Percentiles rank a stretch among this genome's conserved stretches.
phyloP scores from a whole-genome alignment of 2,113 vertebrate genomes.

The Gymnobelideus leadbeateri region DNA sequence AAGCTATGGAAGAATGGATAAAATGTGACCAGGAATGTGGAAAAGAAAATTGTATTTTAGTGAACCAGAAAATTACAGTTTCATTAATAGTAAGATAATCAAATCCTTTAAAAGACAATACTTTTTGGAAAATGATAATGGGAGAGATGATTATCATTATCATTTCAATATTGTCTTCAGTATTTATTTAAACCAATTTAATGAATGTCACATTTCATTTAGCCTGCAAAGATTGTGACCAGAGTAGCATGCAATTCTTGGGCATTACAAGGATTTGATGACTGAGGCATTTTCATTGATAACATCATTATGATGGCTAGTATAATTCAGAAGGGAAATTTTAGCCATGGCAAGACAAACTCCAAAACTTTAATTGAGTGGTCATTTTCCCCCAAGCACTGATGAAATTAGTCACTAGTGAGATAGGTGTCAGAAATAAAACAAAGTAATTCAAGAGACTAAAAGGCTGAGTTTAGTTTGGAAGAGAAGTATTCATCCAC shows the following conservation, averaged over 20 bases:
- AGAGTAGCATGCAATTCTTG: not conserved
- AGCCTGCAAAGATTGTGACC: slow-evolving; percentile 15
- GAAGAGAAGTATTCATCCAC: slow-evolving; percentile 1
- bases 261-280: slow-evolving; percentile 27
- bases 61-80: not conserved
- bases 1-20: not conserved
- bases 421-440: not conserved
- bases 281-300: slow-evolving; percentile 36
- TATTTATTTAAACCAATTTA: slow-evolving; percentile 45
- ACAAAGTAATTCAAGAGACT: slow-evolving; percentile 32
- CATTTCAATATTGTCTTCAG: not conserved
- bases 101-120: not conserved
- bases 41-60: not conserved
- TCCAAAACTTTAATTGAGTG: slow-evolving; percentile 21
- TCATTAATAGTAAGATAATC: not conserved
- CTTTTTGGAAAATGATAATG: not conserved
- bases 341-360: not conserved
- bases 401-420: slow-evolving; percentile 31
- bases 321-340: slow-evolving; percentile 21
- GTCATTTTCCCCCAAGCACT: not conserved
- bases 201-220: slow-evolving; percentile 7
- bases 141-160: slow-evolving; percentile 3
- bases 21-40: not conserved
- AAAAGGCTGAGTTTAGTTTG: slow-evolving; percentile 22
- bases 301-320: not conserved